Evolutionary conservation across 2,888 invertebrate species (phyloP), one percentile per base, ranked within the genome.

Genomic region (Chironomus riparius): DNA sequence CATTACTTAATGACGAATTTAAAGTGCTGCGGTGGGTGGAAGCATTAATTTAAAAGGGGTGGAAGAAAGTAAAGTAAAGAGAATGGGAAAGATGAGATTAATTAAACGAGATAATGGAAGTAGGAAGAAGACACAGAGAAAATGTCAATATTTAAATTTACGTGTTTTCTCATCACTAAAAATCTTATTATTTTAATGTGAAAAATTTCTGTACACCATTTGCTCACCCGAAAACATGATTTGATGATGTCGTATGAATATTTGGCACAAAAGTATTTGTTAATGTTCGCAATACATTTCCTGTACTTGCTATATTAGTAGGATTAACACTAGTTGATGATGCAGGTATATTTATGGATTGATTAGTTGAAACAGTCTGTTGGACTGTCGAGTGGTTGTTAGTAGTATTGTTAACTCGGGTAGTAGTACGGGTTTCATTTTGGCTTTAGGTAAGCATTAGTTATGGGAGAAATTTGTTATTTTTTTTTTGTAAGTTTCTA

Each of bases 181-280:
- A 38, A 38, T 38, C 38, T 38, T 38, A 38, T 38, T 38, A 38
- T 10, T n/a, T 56, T 56, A 56, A 56, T 15, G 15, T 38, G 10
- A 56, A 56, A 56, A n/a, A 15, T 7, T 6, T 56, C 18, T 56
- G 56, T 56, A 56, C 56, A 56, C 56, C 56, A 56, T 56, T 56
- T 24, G 65, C 77, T 77, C 72, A 78, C 78, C 77, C 76, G 61
- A 78, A 77, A 47, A 76, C 50, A 47, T 77, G 50, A 73, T 65
- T 69, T 10, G 77, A 77, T 22, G 22, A 61, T 61, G 70, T 47
- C 28, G 68, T 76, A 21, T 83, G 83, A 80, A 83, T 83, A 79
- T 83, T 83, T 80, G 83, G 84, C 79, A 83, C 80, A 79, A 83
- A 83, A 81, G 82, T 83, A 79, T 83, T 84, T 80, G 84, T 83